A percentile compares a stretch with the other conserved stretches of the same genome.
Conservation (phyloP, 2,797 vertebrate species). For the Galago senegalensis region DNA sequence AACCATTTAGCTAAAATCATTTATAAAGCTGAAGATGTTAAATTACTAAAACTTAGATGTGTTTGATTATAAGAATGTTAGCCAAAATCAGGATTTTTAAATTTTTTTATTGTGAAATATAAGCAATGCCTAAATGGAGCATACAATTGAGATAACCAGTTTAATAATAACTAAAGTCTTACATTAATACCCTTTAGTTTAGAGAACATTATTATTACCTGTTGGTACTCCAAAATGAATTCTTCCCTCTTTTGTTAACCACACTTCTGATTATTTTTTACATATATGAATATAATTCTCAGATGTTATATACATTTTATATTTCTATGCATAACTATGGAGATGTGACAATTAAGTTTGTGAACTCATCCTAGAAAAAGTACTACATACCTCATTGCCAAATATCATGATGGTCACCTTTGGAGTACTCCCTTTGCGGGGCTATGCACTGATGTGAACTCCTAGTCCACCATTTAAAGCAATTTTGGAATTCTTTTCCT, state of each 20-base stretch:
- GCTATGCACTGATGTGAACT: too few species aligned
- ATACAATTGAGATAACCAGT: neutral
- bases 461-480: too few species aligned
- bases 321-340: neutral
- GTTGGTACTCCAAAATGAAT: too few species aligned
- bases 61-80: neutral
- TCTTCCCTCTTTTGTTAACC: neutral
- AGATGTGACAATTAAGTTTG: too few species aligned
- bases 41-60: neutral
- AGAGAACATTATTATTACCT: neutral
- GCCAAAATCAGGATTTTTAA: neutral
- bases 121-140: neutral
- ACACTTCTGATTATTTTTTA: neutral
- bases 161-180: neutral
- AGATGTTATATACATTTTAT: neutral
- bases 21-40: neutral
- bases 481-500: too few species aligned
- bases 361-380: too few species aligned
- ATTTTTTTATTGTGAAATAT: neutral
- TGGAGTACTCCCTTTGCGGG: too few species aligned
- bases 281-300: neutral
- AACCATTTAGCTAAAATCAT: conserved; percentile 3
- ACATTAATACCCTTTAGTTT: neutral
- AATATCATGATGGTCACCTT: too few species aligned
- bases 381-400: too few species aligned